Evolutionary conservation across 2,113 vertebrate species (phyloP), one percentile per base, ranked within the genome.

Genomic region (Tylochromis polylepis): DNA sequence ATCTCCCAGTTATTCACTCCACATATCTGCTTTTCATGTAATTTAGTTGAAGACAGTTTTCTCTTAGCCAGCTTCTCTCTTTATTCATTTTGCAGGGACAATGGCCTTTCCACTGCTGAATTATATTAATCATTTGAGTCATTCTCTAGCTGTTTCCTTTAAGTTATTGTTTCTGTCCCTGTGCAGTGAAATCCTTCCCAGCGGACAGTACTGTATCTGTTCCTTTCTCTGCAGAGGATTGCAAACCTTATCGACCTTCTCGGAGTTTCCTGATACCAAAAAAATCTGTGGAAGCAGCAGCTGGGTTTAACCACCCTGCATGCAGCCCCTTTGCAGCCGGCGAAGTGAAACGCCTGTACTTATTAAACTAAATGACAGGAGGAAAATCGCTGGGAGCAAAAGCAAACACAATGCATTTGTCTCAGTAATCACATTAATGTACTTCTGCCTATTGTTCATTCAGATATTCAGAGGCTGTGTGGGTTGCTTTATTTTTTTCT

Each of bases 351-450:
- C 55, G 43, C 75, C 85, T 24, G 15, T 4, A 38, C 60, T 72
- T 58, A 87, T 85, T 87, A 77, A 81, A 79, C 84, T 29, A 65
- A 84, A 72, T n/a, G 67, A 82, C 86, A 60, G 1, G 72, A 11
- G 70, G 83, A 14, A 67, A 70, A 78, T 29, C 2, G 34, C 86
- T 3, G 5, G 16, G 24, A 83, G 84, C 78, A 46, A 88, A 82
- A 5, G 43, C 67, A 88, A 85, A 89, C 77, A 85, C 80, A 78
- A 81, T 14, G 43, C 80, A 22, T 92, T 88, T 88, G 87, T 84
- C 78, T 70, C 79, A 80, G 60, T 82, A 81, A 87, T 89, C 80
- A 53, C 58, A 84, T 85, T 78, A 78, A 84, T 80, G 75, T 84
- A 55, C 83, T 80, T 65, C 36, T 62, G n/a, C 43, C 58, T 59